These are phyloP conservation scores for Sylvicapra grimmia DNA, from an alignment of 2,113 vertebrate species.

Conservation along the genomic window DNA sequence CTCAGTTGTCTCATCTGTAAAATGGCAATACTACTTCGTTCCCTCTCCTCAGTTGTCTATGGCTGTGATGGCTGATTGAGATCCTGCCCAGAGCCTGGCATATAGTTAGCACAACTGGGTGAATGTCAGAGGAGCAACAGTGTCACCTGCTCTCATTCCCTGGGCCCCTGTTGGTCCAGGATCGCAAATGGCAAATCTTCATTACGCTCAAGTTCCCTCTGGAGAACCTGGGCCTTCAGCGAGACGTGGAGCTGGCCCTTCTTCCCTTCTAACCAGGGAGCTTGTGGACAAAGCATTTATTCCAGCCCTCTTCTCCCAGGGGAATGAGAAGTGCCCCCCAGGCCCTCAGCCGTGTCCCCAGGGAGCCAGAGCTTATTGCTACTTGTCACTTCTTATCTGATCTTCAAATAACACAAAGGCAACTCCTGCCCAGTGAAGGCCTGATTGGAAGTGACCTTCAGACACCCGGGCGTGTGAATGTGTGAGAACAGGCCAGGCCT, in stretches of 20 bases:
- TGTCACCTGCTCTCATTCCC: not conserved
- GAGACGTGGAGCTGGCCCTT: accelerated
- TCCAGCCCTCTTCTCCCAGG: constrained; percentile 27
- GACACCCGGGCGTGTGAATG: constrained; percentile 55
- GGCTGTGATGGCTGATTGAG: not conserved
- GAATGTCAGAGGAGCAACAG: not conserved
- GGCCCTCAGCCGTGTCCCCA: constrained; percentile 58
- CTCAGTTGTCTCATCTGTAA: not conserved
- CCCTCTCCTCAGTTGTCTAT: not conserved
- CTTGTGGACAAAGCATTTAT: not conserved
- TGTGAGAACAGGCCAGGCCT: constrained; percentile 59
- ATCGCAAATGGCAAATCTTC: not conserved
- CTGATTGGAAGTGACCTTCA: constrained; percentile 74
- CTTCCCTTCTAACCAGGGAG: not conserved
- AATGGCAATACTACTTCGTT: not conserved
- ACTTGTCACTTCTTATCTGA: constrained; percentile 79
- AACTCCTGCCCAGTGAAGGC: constrained; percentile 69
- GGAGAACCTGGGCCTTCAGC: not conserved
- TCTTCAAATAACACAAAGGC: constrained; percentile 75
- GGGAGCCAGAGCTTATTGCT: constrained; percentile 68
- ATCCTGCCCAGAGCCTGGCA: accelerated
- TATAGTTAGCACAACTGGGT: accelerated
- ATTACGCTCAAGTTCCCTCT: not conserved
- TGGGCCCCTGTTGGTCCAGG: not conserved
- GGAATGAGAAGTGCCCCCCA: constrained; percentile 42